Conservation (phyloP, 2,797 vertebrate genomes). For the Chromobotia macracanthus region DNA sequence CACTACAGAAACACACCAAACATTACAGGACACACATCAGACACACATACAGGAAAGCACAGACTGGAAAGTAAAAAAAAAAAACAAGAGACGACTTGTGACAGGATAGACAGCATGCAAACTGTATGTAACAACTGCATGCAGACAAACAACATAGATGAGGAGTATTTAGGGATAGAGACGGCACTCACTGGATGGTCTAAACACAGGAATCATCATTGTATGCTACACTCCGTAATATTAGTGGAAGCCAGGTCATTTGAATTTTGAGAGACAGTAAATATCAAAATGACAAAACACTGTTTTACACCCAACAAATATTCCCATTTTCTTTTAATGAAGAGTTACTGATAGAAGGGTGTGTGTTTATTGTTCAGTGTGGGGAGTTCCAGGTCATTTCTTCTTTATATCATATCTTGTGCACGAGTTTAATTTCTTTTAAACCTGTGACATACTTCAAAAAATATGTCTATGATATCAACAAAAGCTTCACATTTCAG, state of each 20-base stretch:
- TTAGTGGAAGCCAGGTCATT: background rate
- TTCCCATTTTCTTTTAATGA: too few relatives aligned
- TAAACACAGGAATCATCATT: background rate
- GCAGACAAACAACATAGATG: conserved; percentile 34
- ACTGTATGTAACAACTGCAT: conserved; percentile 21
- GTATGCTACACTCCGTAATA: background rate
- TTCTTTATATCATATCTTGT: background rate
- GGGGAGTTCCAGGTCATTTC: background rate
- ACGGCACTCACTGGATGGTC: background rate
- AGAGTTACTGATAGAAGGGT: background rate
- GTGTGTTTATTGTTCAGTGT: background rate
- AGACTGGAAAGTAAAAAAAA: conserved; percentile 30
- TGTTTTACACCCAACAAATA: too few relatives aligned
- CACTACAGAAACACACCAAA: conserved; percentile 58
- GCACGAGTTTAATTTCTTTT: background rate
- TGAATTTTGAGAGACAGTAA: background rate
- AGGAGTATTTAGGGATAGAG: background rate
- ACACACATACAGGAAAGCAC: conserved; percentile 48
- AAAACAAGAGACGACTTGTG: conserved; percentile 6
- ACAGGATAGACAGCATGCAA: conserved; percentile 38
- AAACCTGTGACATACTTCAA: background rate
- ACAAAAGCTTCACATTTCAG: background rate
- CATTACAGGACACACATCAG: conserved; percentile 54
- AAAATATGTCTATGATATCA: background rate
- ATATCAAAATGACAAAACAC: background rate